phyloP scores from a whole-genome alignment of 2,888 invertebrate genomes.

The Spilosoma lubricipeda region DNA sequence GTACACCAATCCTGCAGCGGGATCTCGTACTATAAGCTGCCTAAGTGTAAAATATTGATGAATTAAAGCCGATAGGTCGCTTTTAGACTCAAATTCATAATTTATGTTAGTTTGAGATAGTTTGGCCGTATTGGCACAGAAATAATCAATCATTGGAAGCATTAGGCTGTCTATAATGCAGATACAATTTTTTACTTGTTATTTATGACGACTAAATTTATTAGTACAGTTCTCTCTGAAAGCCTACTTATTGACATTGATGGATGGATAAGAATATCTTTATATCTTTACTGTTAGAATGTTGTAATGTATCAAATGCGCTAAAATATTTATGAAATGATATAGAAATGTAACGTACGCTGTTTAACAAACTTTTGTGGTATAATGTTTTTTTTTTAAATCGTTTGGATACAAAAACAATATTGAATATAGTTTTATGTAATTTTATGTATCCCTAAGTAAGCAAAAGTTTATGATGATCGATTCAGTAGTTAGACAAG shows the following conservation, averaged over 20 bases:
- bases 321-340: not conserved
- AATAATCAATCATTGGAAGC: constrained; percentile 34
- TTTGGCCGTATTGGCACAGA: constrained; percentile 12
- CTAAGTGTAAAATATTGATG: constrained; percentile 4
- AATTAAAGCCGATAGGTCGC: not conserved
- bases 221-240: not conserved
- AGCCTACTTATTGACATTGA: not conserved
- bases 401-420: too few relatives aligned
- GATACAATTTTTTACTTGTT: constrained; percentile 10
- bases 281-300: not conserved
- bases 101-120: constrained; percentile 20
- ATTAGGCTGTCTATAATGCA: constrained; percentile 21
- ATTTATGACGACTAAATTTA: constrained; percentile 17
- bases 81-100: constrained; percentile 1
- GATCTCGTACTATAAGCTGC: too few relatives aligned
- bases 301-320: not conserved
- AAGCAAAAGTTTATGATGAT: too few relatives aligned
- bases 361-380: not conserved
- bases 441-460: too few relatives aligned
- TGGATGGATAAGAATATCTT: not conserved
- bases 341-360: not conserved
- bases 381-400: too few relatives aligned
- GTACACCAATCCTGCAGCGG: too few relatives aligned
- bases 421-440: too few relatives aligned
- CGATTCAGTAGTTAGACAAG: too few relatives aligned